These are phyloP conservation scores for Oxyruncus cristatus DNA, from an alignment of 2,113 vertebrate genomes.

Conservation along the genomic window DNA sequence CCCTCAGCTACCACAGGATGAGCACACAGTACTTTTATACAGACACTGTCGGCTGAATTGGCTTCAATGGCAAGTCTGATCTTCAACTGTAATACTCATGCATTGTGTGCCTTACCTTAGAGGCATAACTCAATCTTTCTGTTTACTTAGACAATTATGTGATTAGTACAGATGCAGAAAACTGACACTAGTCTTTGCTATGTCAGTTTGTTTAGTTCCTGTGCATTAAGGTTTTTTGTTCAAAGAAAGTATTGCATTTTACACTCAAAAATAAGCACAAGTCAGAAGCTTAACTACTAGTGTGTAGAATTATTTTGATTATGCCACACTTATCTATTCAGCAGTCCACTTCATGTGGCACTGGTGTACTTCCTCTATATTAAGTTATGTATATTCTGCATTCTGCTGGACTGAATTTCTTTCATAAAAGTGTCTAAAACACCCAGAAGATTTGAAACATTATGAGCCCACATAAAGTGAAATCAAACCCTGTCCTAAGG, in stretches of 20 bases:
- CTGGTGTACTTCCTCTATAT: not conserved
- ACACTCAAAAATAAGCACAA: not conserved
- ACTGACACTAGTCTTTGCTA: not conserved
- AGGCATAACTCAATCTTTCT: not conserved
- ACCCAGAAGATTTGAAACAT: not conserved
- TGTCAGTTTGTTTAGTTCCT: not conserved
- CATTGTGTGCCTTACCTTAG: not conserved
- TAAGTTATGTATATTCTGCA: not conserved
- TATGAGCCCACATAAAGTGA: not conserved
- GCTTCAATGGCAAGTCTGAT: not conserved
- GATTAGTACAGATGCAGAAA: not conserved
- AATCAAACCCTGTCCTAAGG: not conserved
- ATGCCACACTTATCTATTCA: not conserved
- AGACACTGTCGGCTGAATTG: not conserved
- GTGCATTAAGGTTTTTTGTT: not conserved
- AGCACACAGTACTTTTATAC: rapidly evolving
- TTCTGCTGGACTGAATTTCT: not conserved
- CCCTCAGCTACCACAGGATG: not conserved
- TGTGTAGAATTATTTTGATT: not conserved
- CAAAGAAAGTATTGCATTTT: not conserved
- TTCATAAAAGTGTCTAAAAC: not conserved
- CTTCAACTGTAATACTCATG: not conserved
- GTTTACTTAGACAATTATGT: not conserved
- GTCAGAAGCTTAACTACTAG: not conserved
- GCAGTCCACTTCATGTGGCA: not conserved